Evolutionary conservation across 2,797 vertebrate genomes (phyloP), one percentile per base, ranked within the genome.

Genomic region (Mus spretus): DNA sequence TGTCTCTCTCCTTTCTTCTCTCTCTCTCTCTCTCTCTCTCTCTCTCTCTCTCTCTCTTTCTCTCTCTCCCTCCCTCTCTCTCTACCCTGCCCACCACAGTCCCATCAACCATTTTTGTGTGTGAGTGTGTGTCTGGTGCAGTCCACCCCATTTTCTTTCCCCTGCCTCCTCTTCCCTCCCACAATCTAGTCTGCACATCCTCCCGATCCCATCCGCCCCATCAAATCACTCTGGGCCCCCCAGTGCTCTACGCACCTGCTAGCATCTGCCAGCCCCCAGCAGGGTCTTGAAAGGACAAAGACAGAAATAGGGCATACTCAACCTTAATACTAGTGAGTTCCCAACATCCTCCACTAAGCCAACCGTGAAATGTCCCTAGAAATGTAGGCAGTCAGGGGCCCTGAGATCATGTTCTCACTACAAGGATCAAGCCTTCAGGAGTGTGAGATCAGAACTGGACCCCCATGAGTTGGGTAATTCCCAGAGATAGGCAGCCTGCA

Each of bases 41-140:
- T 37, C 70, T 75, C 86, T 40, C 70, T 57, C 24, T 31, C 34
- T 11, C 22, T 11, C 70, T 10, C 53, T 34, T 14, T 13, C 24
- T 24, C 6, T n/a, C 0, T 0, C 93, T 93, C 82, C 63, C 37
- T 98, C 98, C 98, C 93, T 80, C 97, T 98, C 94, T 40, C 98
- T 97, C 26, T 74, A 50, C 77, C 96, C 98, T 97, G 98, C 98
- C 98, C 98, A 99, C 98, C 97, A 91, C 97, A 96, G 93, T 0
- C 53, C 91, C 0, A 15, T 53, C 91, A 28, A 85, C 82, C 85
- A 67, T 78, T 85, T 63, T 28, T 14, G 28, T 47, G 72, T 88
- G 87, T 89, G 81, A 53, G 63, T 79, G 79, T 57, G 89, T 89
- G 57, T 89, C 37, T 50, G 85, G 57, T 89, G 31, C 14, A n/a